A percentile compares a stretch with the other conserved stretches of the same genome.
Conservation (phyloP, 2,888 invertebrate genomes). For the Mystacides longicornis region DNA sequence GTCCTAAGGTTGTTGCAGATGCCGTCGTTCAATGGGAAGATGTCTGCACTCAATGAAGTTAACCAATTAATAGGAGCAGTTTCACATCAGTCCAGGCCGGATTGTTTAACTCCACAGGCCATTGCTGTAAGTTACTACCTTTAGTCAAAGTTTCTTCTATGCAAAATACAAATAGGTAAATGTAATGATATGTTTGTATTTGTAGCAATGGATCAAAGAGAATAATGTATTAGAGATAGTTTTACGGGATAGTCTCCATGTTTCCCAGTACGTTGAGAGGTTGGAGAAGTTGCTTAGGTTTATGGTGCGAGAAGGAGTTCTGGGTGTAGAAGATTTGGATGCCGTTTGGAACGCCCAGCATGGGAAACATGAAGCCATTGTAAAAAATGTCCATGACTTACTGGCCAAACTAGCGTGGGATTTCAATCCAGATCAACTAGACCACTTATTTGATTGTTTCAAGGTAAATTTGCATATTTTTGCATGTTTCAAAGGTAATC, state of each 20-base stretch:
- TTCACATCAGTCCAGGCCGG: constrained; percentile 83
- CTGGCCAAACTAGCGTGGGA: constrained; percentile 97
- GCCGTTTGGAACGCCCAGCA: constrained; percentile 96
- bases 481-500: background rate
- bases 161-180: background rate
- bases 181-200: background rate
- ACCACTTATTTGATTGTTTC: constrained; percentile 95
- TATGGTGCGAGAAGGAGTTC: constrained; percentile 86
- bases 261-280: constrained; percentile 96
- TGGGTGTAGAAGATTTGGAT: constrained; percentile 86
- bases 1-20: constrained; percentile 88
- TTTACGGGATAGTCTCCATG: constrained; percentile 89
- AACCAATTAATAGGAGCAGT: constrained; percentile 93
- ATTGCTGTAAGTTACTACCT: constrained; percentile 70
- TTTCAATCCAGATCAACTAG: constrained; percentile 93
- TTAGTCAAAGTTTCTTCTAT: background rate
- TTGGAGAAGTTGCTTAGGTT: constrained; percentile 95
- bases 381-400: constrained; percentile 94
- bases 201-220: constrained; percentile 88
- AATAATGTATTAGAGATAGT: constrained; percentile 94
- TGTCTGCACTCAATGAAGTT: constrained; percentile 97
- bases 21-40: constrained; percentile 97
- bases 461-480: constrained; percentile 51
- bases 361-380: constrained; percentile 97
- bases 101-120: constrained; percentile 88